Evolutionary conservation across 2,888 invertebrate genomes (phyloP), one percentile per base, ranked within the genome.

Genomic region (Corbicula japonica): DNA sequence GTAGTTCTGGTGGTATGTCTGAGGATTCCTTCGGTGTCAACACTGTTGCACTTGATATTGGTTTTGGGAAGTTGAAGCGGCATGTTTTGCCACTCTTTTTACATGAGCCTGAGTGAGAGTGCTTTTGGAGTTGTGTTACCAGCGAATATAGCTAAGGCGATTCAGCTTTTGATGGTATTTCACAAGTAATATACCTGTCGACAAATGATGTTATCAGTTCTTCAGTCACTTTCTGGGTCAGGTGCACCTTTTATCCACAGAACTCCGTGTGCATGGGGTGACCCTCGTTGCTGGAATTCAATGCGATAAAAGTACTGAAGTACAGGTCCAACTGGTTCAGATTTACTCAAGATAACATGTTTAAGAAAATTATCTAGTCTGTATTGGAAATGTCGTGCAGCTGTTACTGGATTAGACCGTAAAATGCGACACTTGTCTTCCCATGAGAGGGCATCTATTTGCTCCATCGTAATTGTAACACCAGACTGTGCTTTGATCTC

Each of bases 201-300:
- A 54, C 54, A 68, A 68, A 68, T 1, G 18, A 10, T 38, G 10
- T 2, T 23, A 38, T 23, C 8, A 34, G 8, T 60, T 44, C 34
- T 32, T 30, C 28, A 3, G 26, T 46, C 23, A 15, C 15, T 1
- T 18, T 69, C 46, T 26, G 69, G 69, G 1, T 58, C 23, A 56
- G 75, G 75, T 10, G 63, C 75, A 61, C 44, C 56, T 26, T 72
- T 41, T 54, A 73, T 32, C 73, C 63, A 68, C 4, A 68, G 46
- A n/a, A 73, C 35, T 18, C 48, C 44, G 56, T 56, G 46, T 12
- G 50, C 58, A 73, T 73, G 73, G 12, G 73, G 73, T 10, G 56
- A 54, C 15, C 58, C 66, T 18, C 66, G 32, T 26, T 68, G 46
- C n/a, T n/a, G n/a, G n/a, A n/a, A n/a, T n/a, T n/a, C n/a, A n/a